A percentile compares a stretch with the other conserved stretches of the same genome.
Evolutionary conservation across 2,113 vertebrate species (phyloP).

Genomic region (Damaliscus lunatus): DNA sequence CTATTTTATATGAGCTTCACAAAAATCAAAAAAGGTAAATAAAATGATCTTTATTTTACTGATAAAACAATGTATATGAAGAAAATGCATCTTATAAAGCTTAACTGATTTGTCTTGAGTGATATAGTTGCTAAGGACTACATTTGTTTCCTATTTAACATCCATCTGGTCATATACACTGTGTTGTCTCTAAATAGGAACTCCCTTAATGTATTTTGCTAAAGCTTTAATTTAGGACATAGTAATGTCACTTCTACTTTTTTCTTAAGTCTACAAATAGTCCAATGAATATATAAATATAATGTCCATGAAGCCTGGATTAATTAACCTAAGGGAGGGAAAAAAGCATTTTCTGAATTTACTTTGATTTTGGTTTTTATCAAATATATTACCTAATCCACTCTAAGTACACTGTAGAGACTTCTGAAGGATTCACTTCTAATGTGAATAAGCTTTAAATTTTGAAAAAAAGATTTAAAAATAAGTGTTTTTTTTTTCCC

Average conservation of each 20-base stretch:
- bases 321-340: background rate
- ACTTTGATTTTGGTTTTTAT: background rate
- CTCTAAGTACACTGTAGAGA: background rate
- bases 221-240: background rate
- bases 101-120: background rate
- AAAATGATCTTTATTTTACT: background rate
- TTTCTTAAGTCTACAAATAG: background rate
- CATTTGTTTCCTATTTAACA: background rate
- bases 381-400: background rate
- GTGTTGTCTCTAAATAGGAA: background rate
- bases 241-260: background rate
- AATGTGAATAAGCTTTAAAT: background rate
- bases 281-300: background rate
- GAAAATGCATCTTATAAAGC: background rate
- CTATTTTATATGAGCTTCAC: background rate
- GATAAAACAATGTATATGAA: background rate
- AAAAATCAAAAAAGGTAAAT: background rate
- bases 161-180: background rate
- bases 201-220: background rate
- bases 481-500: background rate
- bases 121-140: background rate
- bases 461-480: background rate
- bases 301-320: background rate
- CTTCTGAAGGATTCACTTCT: background rate
- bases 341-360: background rate